Evolutionary conservation across 2,797 vertebrate genomes (phyloP), one percentile per base, ranked within the genome.

Genomic region (Neoniphon sammara): DNA sequence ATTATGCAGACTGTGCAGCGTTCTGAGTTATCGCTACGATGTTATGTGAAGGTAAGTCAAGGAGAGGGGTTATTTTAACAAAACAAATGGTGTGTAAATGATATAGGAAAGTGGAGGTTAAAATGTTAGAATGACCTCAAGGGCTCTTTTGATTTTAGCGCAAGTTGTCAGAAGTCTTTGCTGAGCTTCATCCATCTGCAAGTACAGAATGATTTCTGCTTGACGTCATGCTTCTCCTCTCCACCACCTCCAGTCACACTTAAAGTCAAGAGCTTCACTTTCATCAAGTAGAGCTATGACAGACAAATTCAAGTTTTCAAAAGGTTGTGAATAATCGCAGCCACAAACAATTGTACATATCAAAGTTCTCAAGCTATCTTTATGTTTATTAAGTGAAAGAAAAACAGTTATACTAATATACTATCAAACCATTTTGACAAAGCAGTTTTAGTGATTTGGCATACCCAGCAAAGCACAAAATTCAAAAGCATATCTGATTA

Each of bases 1-100:
- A 90, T 92, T 83, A 91, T 84, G 84, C 65, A 73, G 60, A 25
- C 61, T 70, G 39, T 31, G 23, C 66, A 31, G 65, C 72, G 6
- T 23, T 83, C 36, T 66, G 66, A 84, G 69, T 68, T 75, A 77
- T 66, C 66, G 49, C 61, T 27, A 78, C 21, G 59, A 60, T 80
- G 71, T 78, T 74, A 73, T 82, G 62, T 44, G 53, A 50, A 75
- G 75, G 69, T 73, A 66, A 75, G 81, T 73, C 54, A 68, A 66
- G 61, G 64, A 27, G 58, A 77, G 69, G 58, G 25, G 63, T 39
- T 42, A 44, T 73, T 78, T 74, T 49, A 71, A 54, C 59, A 18
- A 70, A 77, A 69, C 72, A 73, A 78, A 77, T 54, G 46, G 23
- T 1, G 21, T 20, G 23, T 59, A 49, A 59, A 69, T 49, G 55